Evolutionary conservation across 2,888 invertebrate species (phyloP).

Genomic region (Uloborus plumipes): DNA sequence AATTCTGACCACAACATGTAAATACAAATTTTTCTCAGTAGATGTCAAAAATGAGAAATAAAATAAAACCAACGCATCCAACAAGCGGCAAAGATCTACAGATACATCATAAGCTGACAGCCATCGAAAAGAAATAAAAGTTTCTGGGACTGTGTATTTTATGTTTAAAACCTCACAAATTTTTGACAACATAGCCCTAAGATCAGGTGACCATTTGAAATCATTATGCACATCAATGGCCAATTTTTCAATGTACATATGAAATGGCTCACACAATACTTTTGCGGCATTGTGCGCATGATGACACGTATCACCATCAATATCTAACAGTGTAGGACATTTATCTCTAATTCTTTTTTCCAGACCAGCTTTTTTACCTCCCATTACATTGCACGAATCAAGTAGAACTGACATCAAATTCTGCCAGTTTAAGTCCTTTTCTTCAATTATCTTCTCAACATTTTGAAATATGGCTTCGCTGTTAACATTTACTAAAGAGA

Average conservation of each 20-base stretch:
- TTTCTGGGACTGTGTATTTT: too few relatives aligned
- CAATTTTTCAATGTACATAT: neutral
- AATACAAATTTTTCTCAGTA: too few relatives aligned
- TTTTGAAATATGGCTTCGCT: slow-evolving; percentile 12
- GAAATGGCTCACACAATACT: slow-evolving; percentile 4
- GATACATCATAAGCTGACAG: neutral
- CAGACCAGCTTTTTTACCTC: slow-evolving; percentile 27
- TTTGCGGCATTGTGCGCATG: slow-evolving; percentile 43
- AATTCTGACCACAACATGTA: too few relatives aligned
- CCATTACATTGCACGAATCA: slow-evolving; percentile 40
- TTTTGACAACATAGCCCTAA: too few relatives aligned
- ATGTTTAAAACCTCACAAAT: too few relatives aligned
- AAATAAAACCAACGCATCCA: neutral
- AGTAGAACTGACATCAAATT: slow-evolving; percentile 33
- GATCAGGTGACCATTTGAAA: too few relatives aligned
- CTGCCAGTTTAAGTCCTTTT: slow-evolving; percentile 1
- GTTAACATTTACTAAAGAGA: neutral
- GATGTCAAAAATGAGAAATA: too few relatives aligned
- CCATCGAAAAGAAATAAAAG: too few relatives aligned
- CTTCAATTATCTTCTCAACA: neutral
- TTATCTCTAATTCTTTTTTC: slow-evolving; percentile 3
- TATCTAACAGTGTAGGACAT: slow-evolving; percentile 34
- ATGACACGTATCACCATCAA: slow-evolving; percentile 48
- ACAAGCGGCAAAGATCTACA: neutral
- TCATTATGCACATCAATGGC: too few relatives aligned